Conservation (phyloP, 2,113 vertebrate species). For the Pantherophis guttatus region DNA sequence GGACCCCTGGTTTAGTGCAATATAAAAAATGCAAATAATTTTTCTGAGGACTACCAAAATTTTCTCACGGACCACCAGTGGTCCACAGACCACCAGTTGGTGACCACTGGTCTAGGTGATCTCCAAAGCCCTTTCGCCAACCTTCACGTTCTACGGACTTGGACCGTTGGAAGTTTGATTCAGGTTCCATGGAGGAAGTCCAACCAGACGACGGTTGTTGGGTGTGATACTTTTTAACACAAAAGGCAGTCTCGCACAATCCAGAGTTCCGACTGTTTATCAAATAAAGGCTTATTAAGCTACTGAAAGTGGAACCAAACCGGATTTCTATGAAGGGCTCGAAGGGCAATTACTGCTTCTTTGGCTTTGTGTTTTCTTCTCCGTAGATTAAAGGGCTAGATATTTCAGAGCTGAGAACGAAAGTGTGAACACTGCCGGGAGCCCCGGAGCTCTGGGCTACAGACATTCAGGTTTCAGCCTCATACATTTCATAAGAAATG, state of each 20-base stretch:
- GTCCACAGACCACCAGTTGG: too few relatives aligned
- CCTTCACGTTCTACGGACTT: neutral
- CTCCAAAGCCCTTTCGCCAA: neutral
- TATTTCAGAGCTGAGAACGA: neutral
- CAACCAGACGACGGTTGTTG: neutral
- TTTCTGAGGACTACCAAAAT: too few relatives aligned
- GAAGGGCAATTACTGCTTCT: neutral
- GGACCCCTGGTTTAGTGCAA: too few relatives aligned
- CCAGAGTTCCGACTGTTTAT: neutral
- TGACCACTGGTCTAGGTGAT: neutral
- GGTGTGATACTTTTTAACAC: neutral
- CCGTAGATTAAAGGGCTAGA: neutral
- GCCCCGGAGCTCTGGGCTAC: neutral
- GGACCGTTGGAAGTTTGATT: neutral
- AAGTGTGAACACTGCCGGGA: neutral
- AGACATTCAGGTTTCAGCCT: neutral
- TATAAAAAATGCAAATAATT: too few relatives aligned
- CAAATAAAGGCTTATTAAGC: neutral
- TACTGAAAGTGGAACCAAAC: neutral
- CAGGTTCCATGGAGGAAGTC: neutral
- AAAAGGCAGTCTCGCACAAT: neutral
- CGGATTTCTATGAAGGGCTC: neutral
- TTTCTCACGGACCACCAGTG: too few relatives aligned
- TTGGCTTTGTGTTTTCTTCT: neutral
- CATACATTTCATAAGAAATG: neutral